These are phyloP conservation scores for Agrochola macilenta DNA, from an alignment of 2,888 invertebrate species.

Conservation along the genomic window DNA sequence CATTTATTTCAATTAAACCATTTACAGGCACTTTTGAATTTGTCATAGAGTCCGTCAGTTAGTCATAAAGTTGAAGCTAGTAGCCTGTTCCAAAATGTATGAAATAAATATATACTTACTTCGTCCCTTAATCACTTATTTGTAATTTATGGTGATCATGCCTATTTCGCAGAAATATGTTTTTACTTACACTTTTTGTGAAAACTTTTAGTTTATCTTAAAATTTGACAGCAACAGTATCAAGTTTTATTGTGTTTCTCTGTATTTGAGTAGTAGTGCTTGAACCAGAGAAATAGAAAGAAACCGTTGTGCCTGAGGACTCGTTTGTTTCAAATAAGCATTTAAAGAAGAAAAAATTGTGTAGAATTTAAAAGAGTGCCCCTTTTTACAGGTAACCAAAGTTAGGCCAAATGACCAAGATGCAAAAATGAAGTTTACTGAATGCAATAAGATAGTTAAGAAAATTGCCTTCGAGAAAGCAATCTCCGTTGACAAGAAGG, in stretches of 20 bases:
- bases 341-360: neutral
- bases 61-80: neutral
- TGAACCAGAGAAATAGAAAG: neutral
- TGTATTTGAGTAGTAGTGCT: neutral
- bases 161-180: neutral
- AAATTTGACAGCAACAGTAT: neutral
- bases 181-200: neutral
- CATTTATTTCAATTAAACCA: neutral
- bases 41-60: neutral
- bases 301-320: neutral
- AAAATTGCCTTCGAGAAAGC: slow-evolving; percentile 99
- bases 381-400: slow-evolving; percentile 94
- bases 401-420: slow-evolving; percentile 98
- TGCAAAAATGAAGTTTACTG: slow-evolving; percentile 97
- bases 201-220: neutral
- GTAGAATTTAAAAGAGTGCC: neutral
- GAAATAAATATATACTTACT: too few species aligned
- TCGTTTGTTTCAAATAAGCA: neutral
- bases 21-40: neutral
- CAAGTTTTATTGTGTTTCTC: neutral
- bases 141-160: neutral
- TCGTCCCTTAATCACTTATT: neutral
- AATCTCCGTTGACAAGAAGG: slow-evolving; percentile 97
- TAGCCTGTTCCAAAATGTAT: neutral
- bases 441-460: slow-evolving; percentile 99